Evolutionary conservation across 2,888 invertebrate species (phyloP).

Genomic region (Ectemnius cavifrons): DNA sequence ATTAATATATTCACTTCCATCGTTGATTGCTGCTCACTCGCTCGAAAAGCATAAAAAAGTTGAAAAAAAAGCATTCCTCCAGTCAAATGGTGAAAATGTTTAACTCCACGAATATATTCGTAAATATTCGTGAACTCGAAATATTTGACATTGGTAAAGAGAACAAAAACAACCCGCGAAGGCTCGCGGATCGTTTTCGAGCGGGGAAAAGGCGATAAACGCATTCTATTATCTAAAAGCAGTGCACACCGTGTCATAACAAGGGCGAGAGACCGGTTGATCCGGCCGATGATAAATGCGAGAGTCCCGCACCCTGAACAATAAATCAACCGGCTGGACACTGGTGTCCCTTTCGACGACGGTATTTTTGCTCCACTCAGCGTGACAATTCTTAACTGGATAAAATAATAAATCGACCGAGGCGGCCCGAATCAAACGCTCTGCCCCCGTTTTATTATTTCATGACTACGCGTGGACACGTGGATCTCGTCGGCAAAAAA

Average conservation of each 20-base stretch:
- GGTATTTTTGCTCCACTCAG: constrained; percentile 41
- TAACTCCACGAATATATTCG: too few relatives aligned
- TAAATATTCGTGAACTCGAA: too few relatives aligned
- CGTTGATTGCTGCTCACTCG: too few relatives aligned
- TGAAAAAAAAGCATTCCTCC: too few relatives aligned
- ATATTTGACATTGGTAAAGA: not conserved
- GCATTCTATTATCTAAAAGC: constrained; percentile 32
- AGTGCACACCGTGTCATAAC: constrained; percentile 51
- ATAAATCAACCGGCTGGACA: constrained; percentile 45
- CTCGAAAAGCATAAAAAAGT: too few relatives aligned
- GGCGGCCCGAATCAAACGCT: constrained; percentile 27
- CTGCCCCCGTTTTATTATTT: constrained; percentile 6
- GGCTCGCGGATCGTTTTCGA: not conserved
- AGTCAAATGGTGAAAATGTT: too few relatives aligned
- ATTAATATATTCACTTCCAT: too few relatives aligned
- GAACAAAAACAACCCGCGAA: not conserved
- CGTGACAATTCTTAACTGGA: constrained; percentile 44
- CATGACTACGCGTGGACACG: not conserved
- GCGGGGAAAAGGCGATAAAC: not conserved
- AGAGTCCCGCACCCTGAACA: constrained; percentile 36
- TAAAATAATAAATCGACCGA: constrained; percentile 46
- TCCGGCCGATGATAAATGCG: constrained; percentile 55
- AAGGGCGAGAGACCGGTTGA: constrained; percentile 45
- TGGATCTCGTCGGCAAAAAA: too few relatives aligned
- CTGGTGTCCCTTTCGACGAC: constrained; percentile 50